phyloP scores from a whole-genome alignment of 2,113 vertebrate species.

The Platichthys flesus region DNA sequence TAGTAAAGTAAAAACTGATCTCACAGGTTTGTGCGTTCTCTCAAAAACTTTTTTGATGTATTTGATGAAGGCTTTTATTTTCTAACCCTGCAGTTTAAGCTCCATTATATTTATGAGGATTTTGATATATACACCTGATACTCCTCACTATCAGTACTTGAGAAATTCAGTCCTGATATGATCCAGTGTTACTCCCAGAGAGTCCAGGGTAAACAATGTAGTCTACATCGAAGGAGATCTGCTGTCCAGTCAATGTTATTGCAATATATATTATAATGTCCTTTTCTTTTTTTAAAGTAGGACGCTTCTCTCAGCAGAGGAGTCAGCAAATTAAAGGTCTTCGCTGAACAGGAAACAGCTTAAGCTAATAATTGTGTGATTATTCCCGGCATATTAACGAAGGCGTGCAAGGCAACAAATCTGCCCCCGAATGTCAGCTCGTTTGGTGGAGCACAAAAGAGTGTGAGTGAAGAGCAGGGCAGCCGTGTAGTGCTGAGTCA shows the following conservation, averaged over 20 bases:
- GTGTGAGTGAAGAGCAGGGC: slow-evolving; percentile 30
- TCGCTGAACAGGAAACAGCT: slow-evolving; percentile 37
- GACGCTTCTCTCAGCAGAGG: slow-evolving; percentile 10
- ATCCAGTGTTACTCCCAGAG: background rate
- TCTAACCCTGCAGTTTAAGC: too few species aligned
- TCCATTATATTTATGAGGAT: too few species aligned
- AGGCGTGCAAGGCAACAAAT: slow-evolving; percentile 16
- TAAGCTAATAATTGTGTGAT: slow-evolving; percentile 28
- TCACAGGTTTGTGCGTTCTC: too few species aligned
- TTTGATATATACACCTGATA: too few species aligned
- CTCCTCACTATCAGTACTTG: too few species aligned
- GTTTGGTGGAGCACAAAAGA: slow-evolving; percentile 9
- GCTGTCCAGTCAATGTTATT: slow-evolving; percentile 38
- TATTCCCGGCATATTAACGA: slow-evolving; percentile 14
- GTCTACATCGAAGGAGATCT: slow-evolving; percentile 44
- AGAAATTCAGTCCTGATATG: background rate
- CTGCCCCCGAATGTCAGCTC: slow-evolving; percentile 41
- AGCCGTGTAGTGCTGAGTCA: slow-evolving; percentile 25
- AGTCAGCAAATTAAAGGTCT: slow-evolving; percentile 47
- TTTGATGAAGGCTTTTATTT: too few species aligned
- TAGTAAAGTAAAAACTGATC: too few species aligned
- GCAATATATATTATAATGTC: slow-evolving; percentile 2
- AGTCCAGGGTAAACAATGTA: background rate
- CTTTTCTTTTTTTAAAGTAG: background rate
- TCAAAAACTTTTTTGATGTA: too few species aligned